A percentile compares a stretch with the other conserved stretches of the same genome.
phyloP scores from a whole-genome alignment of 1,140 invertebrate genomes.

The Amyelois transitella region DNA sequence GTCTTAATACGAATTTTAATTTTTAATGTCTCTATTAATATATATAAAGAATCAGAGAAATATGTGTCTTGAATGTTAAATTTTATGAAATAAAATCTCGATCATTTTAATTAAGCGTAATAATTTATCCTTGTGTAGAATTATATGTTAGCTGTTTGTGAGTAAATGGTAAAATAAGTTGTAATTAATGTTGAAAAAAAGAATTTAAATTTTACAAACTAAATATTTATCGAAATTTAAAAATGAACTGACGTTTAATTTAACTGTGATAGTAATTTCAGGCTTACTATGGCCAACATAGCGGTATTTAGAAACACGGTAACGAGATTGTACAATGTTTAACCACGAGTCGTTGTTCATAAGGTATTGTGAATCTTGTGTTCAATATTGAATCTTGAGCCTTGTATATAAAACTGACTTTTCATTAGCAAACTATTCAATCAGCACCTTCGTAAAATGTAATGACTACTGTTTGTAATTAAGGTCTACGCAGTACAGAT shows the following conservation, averaged over 20 bases:
- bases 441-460: not conserved
- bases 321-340: not conserved
- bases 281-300: not conserved
- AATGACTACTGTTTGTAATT: not conserved
- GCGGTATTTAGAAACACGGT: not conserved
- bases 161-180: too few species aligned
- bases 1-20: too few species aligned
- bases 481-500: not conserved
- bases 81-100: too few species aligned
- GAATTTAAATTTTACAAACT: not conserved
- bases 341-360: not conserved
- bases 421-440: not conserved
- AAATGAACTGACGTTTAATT: not conserved
- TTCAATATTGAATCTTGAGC: not conserved
- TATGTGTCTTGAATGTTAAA: too few species aligned
- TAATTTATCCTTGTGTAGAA: too few species aligned
- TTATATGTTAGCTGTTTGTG: not conserved
- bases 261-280: slow-evolving; percentile 7
- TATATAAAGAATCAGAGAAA: too few species aligned
- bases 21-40: too few species aligned
- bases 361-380: not conserved
- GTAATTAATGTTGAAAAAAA: not conserved
- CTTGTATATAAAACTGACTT: not conserved
- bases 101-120: too few species aligned
- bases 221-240: not conserved